phyloP scores from a whole-genome alignment of 2,888 invertebrate genomes.

The Yponomeuta malinellus region DNA sequence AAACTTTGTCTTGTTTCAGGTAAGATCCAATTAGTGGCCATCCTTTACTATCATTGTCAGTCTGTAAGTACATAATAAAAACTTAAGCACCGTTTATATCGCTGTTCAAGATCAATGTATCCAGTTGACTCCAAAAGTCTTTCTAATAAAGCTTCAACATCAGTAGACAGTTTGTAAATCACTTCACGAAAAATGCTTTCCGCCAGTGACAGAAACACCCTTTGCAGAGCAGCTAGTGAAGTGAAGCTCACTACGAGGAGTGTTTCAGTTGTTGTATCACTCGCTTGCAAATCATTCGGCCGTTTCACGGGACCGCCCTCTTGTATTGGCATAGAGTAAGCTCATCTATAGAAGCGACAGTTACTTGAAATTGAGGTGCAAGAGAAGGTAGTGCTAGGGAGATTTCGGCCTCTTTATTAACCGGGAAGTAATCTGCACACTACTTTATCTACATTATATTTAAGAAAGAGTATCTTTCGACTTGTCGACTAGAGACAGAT shows the following conservation, averaged over 20 bases:
- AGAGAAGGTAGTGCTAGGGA: no score
- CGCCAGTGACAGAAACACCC: not conserved
- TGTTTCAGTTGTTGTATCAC: constrained; percentile 9
- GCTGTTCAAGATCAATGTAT: no score
- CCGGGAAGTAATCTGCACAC: no score
- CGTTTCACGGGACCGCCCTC: constrained; percentile 30
- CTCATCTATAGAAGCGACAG: constrained; percentile 22
- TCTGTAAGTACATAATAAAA: not conserved
- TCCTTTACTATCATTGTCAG: not conserved
- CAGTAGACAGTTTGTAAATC: no score
- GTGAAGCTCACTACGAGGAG: not conserved
- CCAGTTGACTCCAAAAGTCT: no score
- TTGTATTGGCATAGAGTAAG: constrained; percentile 28
- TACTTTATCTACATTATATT: no score
- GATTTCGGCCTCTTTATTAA: no score
- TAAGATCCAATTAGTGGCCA: not conserved
- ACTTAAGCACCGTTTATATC: not conserved
- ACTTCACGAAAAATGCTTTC: no score
- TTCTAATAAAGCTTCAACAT: no score
- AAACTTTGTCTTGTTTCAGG: constrained; percentile 9
- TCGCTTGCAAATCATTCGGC: constrained; percentile 42
- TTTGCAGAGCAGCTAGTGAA: not conserved
- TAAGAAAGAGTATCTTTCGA: no score
- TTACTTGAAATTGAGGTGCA: not conserved
- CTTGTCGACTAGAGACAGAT: no score